Percentiles rank a stretch among this genome's conserved stretches.
phyloP scores from a whole-genome alignment of 2,113 vertebrate genomes.

The Petromus typicus region DNA sequence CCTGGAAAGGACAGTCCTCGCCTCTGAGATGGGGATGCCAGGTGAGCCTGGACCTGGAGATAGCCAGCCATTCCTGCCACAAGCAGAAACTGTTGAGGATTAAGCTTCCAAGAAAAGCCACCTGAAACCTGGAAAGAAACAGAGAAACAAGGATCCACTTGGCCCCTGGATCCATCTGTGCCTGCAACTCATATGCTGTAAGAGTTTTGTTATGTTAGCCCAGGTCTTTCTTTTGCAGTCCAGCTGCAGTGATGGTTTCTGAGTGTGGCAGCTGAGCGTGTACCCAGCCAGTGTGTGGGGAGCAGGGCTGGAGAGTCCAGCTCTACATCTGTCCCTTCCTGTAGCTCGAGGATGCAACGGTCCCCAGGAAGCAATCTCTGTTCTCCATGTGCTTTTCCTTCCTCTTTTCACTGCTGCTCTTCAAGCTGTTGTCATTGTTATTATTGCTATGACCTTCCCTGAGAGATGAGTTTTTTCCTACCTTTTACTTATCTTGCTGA shows the following conservation, averaged over 20 bases:
- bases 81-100: neutral
- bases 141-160: neutral
- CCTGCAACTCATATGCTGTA: neutral
- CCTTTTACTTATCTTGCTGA: neutral
- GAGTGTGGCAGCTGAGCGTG: neutral
- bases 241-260: neutral
- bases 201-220: neutral
- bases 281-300: too few relatives aligned
- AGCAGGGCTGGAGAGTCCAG: neutral
- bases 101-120: neutral
- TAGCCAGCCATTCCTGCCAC: neutral
- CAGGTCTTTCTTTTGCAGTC: neutral
- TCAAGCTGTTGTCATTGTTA: neutral
- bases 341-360: neutral
- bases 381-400: neutral
- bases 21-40: neutral
- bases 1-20: neutral
- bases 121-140: neutral
- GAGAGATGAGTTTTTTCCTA: neutral
- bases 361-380: rapidly evolving
- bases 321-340: neutral
- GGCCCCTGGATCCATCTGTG: neutral
- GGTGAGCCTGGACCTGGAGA: neutral
- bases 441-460: neutral
- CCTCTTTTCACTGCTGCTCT: neutral